phyloP scores from a whole-genome alignment of 2,888 invertebrate species.

The Oscheius onirici region DNA sequence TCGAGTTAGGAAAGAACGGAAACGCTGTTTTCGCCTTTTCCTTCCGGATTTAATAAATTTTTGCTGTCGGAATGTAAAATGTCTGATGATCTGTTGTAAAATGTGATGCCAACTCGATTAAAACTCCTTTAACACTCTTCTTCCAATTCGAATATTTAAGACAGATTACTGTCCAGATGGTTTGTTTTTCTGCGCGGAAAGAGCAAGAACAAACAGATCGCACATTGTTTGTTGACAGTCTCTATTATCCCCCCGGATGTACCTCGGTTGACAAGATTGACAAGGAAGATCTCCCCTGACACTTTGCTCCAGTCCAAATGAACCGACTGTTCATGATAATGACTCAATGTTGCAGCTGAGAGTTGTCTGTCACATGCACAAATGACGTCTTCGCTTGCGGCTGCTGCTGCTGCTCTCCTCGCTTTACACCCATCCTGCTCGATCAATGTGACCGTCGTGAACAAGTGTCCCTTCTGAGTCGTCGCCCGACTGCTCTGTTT shows the following conservation, averaged over 20 bases:
- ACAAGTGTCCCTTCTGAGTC: constrained; percentile 32
- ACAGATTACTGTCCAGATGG: neutral
- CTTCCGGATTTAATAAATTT: too few species aligned
- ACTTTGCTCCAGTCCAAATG: neutral
- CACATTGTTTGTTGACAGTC: too few species aligned
- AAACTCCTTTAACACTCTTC: neutral
- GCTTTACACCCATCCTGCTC: constrained; percentile 23
- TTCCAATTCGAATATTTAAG: neutral
- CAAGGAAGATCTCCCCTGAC: too few species aligned
- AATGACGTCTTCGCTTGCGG: neutral
- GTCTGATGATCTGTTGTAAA: too few species aligned
- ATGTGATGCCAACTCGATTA: too few species aligned
- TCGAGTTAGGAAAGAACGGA: too few species aligned
- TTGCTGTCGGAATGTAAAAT: too few species aligned
- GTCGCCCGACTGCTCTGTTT: constrained; percentile 13
- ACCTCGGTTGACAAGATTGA: too few species aligned
- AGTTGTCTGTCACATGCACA: constrained; percentile 25
- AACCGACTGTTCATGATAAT: neutral
- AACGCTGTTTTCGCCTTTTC: too few species aligned
- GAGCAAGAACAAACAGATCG: too few species aligned
- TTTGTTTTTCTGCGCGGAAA: neutral
- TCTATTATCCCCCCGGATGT: too few species aligned
- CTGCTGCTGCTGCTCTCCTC: constrained; percentile 1
- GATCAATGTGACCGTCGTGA: constrained; percentile 32
- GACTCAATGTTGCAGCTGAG: neutral